Percentiles rank a stretch among this genome's conserved stretches.
Conservation (phyloP, 1,140 invertebrate species). For the Drosophila prosaltans region DNA sequence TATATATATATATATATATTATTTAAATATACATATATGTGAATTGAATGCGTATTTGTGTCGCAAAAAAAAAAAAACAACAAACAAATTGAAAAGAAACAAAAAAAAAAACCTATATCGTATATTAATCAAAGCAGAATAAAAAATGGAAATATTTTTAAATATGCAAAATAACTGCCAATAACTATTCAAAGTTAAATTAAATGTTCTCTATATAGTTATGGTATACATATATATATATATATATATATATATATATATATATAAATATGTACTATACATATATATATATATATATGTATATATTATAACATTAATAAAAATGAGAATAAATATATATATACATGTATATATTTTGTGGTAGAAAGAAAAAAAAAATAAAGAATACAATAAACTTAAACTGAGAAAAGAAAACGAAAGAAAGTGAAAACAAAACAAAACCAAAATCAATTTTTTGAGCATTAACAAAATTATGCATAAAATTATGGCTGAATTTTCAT, state of each 20-base stretch:
- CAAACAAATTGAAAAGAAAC: constrained; percentile 7
- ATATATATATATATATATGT: constrained; percentile 48
- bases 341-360: constrained; percentile 16
- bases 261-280: constrained; percentile 47
- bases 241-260: too few species aligned
- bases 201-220: constrained; percentile 75
- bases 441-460: neutral
- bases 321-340: constrained; percentile 17
- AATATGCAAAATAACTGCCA: constrained; percentile 77
- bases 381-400: constrained; percentile 13
- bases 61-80: constrained; percentile 33
- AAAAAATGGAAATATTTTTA: constrained; percentile 44
- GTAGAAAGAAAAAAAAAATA: constrained; percentile 14
- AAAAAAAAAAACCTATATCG: constrained; percentile 26
- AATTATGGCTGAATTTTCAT: constrained; percentile 12
- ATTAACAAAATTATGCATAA: constrained; percentile 5
- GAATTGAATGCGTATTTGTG: constrained; percentile 50
- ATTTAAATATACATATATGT: constrained; percentile 26
- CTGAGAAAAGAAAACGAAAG: neutral
- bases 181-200: constrained; percentile 75
- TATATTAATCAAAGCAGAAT: constrained; percentile 38
- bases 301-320: constrained; percentile 29
- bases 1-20: constrained; percentile 29
- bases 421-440: constrained; percentile 3
- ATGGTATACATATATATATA: constrained; percentile 55